phyloP scores from a whole-genome alignment of 2,113 vertebrate species.

The Brachypodius melanocephalos region DNA sequence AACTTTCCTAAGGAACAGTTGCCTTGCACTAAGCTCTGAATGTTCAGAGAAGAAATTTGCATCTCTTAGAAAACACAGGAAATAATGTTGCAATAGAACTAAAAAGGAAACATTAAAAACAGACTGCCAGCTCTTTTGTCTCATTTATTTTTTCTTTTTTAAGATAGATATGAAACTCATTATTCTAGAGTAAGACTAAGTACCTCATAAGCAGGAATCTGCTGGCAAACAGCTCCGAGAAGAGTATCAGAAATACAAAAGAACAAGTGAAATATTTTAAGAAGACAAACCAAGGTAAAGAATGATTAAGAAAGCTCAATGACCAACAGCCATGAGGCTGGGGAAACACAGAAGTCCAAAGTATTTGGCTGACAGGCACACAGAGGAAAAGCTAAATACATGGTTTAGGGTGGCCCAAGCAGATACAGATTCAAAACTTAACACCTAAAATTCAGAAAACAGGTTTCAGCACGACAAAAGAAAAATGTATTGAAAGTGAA shows the following conservation, averaged over 20 bases:
- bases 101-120: neutral
- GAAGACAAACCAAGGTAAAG: neutral
- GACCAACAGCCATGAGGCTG: neutral
- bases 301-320: neutral
- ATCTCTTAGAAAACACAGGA: neutral
- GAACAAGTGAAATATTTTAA: neutral
- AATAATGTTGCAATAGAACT: neutral
- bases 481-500: neutral
- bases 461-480: neutral
- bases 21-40: conserved; percentile 52
- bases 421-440: neutral
- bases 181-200: neutral
- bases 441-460: neutral
- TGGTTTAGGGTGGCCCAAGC: neutral
- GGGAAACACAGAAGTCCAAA: neutral
- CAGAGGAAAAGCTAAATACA: neutral
- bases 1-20: neutral
- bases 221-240: neutral
- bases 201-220: neutral
- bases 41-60: neutral
- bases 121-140: neutral
- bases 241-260: neutral
- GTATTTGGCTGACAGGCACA: neutral
- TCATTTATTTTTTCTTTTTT: neutral
- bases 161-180: neutral